Base-by-base conservation (phyloP, 2,888 invertebrate genomes). In the Cephus nigrinus region DNA sequence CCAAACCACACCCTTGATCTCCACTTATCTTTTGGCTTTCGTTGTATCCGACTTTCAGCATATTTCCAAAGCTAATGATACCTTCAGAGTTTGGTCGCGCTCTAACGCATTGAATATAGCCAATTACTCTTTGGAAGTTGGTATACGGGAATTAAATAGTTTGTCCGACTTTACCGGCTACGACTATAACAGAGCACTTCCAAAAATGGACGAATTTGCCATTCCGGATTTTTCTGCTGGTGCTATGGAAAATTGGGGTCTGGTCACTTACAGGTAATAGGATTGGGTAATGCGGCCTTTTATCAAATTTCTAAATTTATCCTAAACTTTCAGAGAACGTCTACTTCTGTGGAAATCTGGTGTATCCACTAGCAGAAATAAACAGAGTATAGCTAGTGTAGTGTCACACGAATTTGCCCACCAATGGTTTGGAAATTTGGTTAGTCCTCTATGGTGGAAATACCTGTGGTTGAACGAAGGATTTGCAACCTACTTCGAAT, bases 231-330 rank as follows among this genome's bases (percentile, higher is more conserved):
- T 97, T 91, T 93, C 94, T 0, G 95, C 95, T 75, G 95, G 94
- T 31, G 95, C 97, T 79, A 96, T 96, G 94, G 95, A 96, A 89
- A 95, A 96, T 88, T 96, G 95, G 95, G 95, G 95, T 0, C 88
- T 95, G 32, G 93, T 95, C 72, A 94, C 94, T 0, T 94, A 94
- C 84, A 92, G 92, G 94, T 94, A 87, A 81, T 15, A 4, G 0
- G 1, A 1, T 40, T 15, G 1, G 5, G 5, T 40, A 4, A 40
- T 4, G 5, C 0, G 40, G 15, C 15, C 5, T 40, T 15, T 40
- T 40, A 40, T 40, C 0, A 40, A 40, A 40, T 40, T 40, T 40
- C 0, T 40, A 1, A 15, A 40, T 12, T 40, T 40, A 40, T 5
- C 15, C 15, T 15, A 1, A 15, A 40, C 15, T 69, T 69, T 30